Conservation (phyloP, 2,113 vertebrate genomes). For the Geococcyx californianus region DNA sequence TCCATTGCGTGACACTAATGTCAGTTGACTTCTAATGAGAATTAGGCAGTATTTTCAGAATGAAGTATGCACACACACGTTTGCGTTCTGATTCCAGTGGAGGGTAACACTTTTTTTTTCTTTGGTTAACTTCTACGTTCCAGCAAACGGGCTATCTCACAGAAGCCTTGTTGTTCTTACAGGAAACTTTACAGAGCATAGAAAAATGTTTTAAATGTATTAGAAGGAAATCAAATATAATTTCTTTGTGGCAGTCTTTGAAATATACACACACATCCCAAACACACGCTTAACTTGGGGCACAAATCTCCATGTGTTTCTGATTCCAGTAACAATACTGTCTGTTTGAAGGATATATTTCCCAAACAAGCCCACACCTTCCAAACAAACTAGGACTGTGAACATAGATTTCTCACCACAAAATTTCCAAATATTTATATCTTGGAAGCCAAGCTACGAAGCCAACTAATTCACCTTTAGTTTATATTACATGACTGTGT, state of each 20-base stretch:
- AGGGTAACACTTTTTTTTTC: background rate
- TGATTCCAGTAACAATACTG: background rate
- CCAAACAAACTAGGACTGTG: background rate
- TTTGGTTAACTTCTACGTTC: background rate
- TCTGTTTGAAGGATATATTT: background rate
- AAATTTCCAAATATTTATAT: slow-evolving; percentile 27
- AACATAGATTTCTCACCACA: background rate
- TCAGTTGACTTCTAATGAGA: background rate
- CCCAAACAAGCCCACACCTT: background rate
- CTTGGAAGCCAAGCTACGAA: background rate
- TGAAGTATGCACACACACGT: background rate
- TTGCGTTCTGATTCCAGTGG: background rate
- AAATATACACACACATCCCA: background rate
- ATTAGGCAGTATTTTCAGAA: background rate
- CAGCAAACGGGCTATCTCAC: background rate
- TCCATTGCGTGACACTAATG: background rate
- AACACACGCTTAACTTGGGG: background rate
- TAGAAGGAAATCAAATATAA: background rate
- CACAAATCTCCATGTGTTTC: background rate
- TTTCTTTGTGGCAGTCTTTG: background rate
- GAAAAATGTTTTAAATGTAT: slow-evolving; percentile 9
- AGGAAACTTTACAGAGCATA: background rate
- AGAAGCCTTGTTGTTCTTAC: background rate
- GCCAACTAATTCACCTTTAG: background rate
- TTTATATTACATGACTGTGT: background rate